Conservation (phyloP, 2,888 invertebrate genomes). For the Alloplasta piceator region DNA sequence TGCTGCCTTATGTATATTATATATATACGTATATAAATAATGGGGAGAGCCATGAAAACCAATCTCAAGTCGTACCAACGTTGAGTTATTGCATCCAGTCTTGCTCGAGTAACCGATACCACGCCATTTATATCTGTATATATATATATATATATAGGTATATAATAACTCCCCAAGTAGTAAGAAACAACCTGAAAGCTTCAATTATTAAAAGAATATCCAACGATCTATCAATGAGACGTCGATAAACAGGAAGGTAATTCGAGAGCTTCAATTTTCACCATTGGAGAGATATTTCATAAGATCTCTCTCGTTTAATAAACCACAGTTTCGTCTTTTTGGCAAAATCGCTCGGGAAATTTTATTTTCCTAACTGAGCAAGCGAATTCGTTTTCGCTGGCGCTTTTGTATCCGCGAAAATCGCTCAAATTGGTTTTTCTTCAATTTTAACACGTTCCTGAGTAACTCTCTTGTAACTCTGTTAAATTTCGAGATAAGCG, state of each 20-base stretch:
- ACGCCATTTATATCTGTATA: no score
- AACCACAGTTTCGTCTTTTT: conserved; percentile 1
- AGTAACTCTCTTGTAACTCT: no score
- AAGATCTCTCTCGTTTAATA: conserved; percentile 7
- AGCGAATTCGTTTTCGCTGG: no score
- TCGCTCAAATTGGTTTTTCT: no score
- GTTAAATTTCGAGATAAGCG: no score
- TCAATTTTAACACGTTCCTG: no score
- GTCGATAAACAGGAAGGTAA: conserved; percentile 63
- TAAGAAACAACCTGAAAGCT: conserved; percentile 21
- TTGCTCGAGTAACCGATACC: conserved; percentile 58
- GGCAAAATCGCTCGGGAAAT: no score
- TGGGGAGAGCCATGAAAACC: conserved; percentile 59
- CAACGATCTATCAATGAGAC: conserved; percentile 60
- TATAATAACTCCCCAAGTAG: conserved; percentile 1
- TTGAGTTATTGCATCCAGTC: conserved; percentile 58
- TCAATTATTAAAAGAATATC: conserved; percentile 63
- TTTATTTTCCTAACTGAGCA: no score
- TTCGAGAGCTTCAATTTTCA: conserved; percentile 60
- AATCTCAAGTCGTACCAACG: conserved; percentile 62
- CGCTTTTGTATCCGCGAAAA: no score
- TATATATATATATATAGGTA: conserved; percentile 1
- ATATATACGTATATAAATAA: conserved; percentile 25
- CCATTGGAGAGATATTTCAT: conserved; percentile 36
- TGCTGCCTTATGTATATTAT: conserved; percentile 17